Conservation (phyloP, 2,797 vertebrate species). For the Eulemur mongoz region DNA sequence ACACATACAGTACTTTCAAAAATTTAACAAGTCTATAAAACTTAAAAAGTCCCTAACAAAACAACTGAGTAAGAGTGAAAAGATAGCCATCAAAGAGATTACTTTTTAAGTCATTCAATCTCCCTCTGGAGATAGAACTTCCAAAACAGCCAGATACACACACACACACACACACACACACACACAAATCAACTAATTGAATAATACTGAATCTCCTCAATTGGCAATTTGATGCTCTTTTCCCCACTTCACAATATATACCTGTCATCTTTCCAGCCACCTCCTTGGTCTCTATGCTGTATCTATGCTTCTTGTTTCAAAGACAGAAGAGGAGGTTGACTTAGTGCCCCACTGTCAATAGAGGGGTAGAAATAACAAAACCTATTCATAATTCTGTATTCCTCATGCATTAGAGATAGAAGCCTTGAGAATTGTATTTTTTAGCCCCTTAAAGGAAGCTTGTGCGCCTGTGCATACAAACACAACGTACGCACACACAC, state of each 20-base stretch:
- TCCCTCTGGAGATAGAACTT: background rate
- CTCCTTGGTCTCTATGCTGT: background rate
- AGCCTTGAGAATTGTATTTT: background rate
- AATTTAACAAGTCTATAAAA: background rate
- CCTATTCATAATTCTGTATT: background rate
- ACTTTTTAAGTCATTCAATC: background rate
- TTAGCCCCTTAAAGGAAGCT: background rate
- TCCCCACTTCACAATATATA: background rate
- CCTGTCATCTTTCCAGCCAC: background rate
- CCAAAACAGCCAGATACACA: background rate
- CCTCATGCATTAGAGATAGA: background rate
- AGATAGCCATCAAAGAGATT: background rate
- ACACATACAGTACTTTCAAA: background rate
- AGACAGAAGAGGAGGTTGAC: background rate
- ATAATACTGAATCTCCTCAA: background rate
- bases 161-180: background rate
- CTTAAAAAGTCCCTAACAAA: background rate
- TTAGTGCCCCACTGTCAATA: background rate
- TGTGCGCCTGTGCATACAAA: rapidly evolving
- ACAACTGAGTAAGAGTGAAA: background rate
- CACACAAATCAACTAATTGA: background rate
- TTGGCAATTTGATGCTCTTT: background rate
- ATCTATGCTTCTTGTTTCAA: background rate
- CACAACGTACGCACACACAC: rapidly evolving
- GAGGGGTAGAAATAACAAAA: background rate